These are phyloP conservation scores for Scartelaos histophorus DNA, from an alignment of 2,113 vertebrate species.

Conservation along the genomic window DNA sequence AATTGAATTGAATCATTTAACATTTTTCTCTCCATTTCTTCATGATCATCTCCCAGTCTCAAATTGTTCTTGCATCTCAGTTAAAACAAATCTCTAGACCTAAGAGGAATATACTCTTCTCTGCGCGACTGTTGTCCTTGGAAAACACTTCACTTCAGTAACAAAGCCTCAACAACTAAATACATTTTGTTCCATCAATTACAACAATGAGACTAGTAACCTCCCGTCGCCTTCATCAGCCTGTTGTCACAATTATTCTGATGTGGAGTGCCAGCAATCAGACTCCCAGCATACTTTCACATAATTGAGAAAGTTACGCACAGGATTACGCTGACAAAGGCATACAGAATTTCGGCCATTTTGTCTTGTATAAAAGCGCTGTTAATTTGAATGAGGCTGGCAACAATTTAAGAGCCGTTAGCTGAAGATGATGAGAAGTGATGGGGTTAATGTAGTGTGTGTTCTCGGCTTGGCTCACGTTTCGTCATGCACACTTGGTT, in stretches of 20 bases:
- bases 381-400: background rate
- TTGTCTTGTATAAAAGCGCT: background rate
- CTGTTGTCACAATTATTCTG: constrained; percentile 5
- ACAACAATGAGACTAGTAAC: constrained; percentile 1
- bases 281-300: background rate
- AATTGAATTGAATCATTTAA: too few relatives aligned
- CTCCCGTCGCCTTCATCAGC: background rate
- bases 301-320: background rate
- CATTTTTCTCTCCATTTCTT: background rate
- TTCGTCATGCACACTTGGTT: background rate
- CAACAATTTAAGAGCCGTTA: constrained; percentile 2
- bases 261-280: constrained; percentile 7
- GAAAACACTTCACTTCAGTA: background rate
- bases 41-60: background rate
- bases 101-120: background rate
- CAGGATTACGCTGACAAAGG: background rate
- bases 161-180: background rate
- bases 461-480: background rate
- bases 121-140: background rate
- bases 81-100: background rate
- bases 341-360: background rate
- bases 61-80: background rate
- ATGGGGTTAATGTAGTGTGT: constrained; percentile 14
- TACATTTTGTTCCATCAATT: background rate
- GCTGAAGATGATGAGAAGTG: constrained; percentile 1